Evolutionary conservation across 35 echinoderm and acorn worm genomes (phyloP).

Genomic region (Apostichopus parvimensis): DNA sequence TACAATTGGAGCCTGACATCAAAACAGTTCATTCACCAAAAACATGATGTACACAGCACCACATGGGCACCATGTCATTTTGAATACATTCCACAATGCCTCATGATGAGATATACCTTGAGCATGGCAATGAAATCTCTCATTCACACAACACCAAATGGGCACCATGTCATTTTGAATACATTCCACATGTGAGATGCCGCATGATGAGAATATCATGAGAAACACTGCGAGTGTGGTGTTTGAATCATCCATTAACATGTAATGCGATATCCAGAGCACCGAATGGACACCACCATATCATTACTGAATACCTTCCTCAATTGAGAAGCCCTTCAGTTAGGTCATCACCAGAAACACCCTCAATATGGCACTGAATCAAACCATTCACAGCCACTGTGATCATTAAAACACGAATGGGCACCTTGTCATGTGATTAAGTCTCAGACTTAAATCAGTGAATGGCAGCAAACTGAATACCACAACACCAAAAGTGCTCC

Average conservation of each 20-base stretch:
- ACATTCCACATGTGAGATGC: background rate
- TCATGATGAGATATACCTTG: background rate
- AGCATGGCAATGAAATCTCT: background rate
- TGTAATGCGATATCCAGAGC: background rate
- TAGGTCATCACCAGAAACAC: no score
- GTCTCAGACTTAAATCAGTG: no score
- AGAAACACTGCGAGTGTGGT: no score
- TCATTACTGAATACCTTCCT: background rate
- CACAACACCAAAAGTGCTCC: no score
- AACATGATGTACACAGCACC: background rate
- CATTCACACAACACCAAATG: background rate
- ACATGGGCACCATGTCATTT: background rate
- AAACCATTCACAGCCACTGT: no score
- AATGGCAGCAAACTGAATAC: no score
- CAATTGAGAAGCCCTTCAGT: no score
- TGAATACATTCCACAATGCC: background rate
- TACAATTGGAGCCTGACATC: no score
- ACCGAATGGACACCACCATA: background rate
- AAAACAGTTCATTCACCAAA: background rate
- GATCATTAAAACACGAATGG: no score
- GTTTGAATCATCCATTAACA: no score
- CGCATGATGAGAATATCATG: background rate
- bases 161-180: background rate
- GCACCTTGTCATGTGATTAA: no score
- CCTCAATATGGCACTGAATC: no score